Percentiles rank a stretch among this genome's conserved stretches.
Conservation (phyloP, 2,797 vertebrate species). For the Clarias laeviceps region DNA sequence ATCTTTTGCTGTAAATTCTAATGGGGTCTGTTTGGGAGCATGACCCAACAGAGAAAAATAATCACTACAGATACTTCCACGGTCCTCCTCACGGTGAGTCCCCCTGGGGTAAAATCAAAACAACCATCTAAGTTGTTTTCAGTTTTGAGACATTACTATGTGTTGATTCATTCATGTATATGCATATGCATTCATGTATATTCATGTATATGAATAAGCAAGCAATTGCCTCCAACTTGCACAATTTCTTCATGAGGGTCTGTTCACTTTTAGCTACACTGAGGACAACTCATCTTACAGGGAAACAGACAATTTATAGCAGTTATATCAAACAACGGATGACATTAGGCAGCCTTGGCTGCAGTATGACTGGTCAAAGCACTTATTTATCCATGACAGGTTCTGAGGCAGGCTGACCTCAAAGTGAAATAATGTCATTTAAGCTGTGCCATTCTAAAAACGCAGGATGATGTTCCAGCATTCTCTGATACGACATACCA, state of each 20-base stretch:
- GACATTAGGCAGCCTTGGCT: neutral
- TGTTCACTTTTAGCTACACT: neutral
- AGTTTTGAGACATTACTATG: neutral
- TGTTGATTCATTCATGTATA: neutral
- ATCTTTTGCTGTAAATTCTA: neutral
- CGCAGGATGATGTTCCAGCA: neutral
- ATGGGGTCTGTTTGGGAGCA: neutral
- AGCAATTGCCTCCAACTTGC: neutral
- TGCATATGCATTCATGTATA: neutral
- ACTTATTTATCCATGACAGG: neutral
- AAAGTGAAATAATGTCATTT: constrained; percentile 6
- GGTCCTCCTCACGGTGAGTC: neutral
- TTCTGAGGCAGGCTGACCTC: neutral
- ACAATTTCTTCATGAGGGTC: constrained; percentile 1
- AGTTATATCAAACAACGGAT: neutral
- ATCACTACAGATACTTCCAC: neutral
- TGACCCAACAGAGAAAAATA: neutral
- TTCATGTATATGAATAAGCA: too few species aligned
- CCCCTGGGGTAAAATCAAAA: neutral
- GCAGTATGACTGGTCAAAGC: neutral
- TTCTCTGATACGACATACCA: neutral
- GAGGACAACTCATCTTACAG: neutral
- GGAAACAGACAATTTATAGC: neutral
- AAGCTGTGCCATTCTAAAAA: constrained; percentile 12
- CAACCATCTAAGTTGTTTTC: neutral